These are phyloP conservation scores for Choristoneura fumiferana DNA, from an alignment of 1,140 invertebrate genomes.

Conservation along the genomic window DNA sequence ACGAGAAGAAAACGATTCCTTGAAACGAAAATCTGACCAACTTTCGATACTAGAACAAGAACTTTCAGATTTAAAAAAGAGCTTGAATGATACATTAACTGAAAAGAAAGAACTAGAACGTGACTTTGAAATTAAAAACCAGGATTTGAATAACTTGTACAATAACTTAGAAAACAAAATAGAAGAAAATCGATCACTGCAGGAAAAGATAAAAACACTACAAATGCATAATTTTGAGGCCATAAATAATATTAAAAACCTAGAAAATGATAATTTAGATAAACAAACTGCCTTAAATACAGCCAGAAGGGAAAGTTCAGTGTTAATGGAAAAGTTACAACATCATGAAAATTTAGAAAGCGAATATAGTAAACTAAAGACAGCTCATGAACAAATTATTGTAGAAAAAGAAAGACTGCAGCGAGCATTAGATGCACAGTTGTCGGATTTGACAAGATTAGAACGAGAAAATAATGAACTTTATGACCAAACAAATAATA, in stretches of 20 bases:
- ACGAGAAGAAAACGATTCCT: slow-evolving; percentile 38
- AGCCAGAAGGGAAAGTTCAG: slow-evolving; percentile 42
- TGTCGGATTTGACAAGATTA: slow-evolving; percentile 35
- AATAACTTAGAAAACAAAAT: slow-evolving; percentile 47
- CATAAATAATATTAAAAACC: slow-evolving; percentile 34
- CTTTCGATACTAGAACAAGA: slow-evolving; percentile 33
- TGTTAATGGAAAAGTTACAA: slow-evolving; percentile 42
- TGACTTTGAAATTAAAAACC: slow-evolving; percentile 43
- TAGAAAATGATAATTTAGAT: slow-evolving; percentile 42
- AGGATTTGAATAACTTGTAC: slow-evolving; percentile 43
- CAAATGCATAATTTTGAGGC: slow-evolving; percentile 27
- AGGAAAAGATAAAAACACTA: slow-evolving; percentile 35
- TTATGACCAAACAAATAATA: slow-evolving; percentile 37
- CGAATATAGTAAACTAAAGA: slow-evolving; percentile 40
- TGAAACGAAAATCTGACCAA: slow-evolving; percentile 31
- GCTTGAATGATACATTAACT: slow-evolving; percentile 33
- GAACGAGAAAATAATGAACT: slow-evolving; percentile 45
- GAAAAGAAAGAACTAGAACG: slow-evolving; percentile 40
- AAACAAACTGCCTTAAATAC: slow-evolving; percentile 33
- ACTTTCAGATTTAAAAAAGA: slow-evolving; percentile 33
- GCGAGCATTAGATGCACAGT: slow-evolving; percentile 37
- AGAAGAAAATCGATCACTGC: slow-evolving; percentile 45
- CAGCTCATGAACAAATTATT: slow-evolving; percentile 30
- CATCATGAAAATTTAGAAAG: slow-evolving; percentile 41
- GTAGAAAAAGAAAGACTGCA: slow-evolving; percentile 49